Evolutionary conservation across 2,888 invertebrate species (phyloP).

Genomic region (Argyresthia goedartella): DNA sequence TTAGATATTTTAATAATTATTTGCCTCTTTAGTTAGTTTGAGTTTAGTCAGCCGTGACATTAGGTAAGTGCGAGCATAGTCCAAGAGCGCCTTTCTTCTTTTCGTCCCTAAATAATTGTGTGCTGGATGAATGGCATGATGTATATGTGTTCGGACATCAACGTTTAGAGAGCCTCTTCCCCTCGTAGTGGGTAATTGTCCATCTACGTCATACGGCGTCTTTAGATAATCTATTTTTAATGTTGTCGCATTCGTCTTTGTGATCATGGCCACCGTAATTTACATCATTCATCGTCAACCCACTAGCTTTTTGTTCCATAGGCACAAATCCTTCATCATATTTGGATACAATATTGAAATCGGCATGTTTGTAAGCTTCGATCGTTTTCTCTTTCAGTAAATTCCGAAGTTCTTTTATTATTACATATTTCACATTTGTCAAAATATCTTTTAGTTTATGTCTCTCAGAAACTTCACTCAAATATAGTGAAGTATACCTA

Average conservation of each 20-base stretch:
- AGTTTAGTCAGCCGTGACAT: too few species aligned
- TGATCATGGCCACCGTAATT: not conserved
- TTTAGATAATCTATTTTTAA: not conserved
- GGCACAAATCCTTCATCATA: not conserved
- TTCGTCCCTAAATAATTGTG: constrained; percentile 3
- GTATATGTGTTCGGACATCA: constrained; percentile 44
- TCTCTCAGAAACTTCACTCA: too few species aligned
- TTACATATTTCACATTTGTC: not conserved
- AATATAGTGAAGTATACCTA: not conserved
- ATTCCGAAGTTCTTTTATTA: not conserved
- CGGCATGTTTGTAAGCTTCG: not conserved
- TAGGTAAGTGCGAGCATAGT: not conserved
- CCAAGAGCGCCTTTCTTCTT: not conserved
- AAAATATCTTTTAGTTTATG: not conserved
- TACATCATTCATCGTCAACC: not conserved
- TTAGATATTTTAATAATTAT: not conserved
- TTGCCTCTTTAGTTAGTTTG: not conserved
- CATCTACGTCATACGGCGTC: not conserved
- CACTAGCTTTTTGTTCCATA: not conserved
- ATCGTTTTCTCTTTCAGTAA: not conserved
- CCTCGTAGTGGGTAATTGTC: not conserved
- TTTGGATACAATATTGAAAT: not conserved
- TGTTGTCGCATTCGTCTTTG: constrained; percentile 1
- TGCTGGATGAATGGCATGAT: constrained; percentile 49
- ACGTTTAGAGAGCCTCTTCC: not conserved